Conservation (phyloP, 2,888 invertebrate species). For the Chaetogeoica ovagalla region DNA sequence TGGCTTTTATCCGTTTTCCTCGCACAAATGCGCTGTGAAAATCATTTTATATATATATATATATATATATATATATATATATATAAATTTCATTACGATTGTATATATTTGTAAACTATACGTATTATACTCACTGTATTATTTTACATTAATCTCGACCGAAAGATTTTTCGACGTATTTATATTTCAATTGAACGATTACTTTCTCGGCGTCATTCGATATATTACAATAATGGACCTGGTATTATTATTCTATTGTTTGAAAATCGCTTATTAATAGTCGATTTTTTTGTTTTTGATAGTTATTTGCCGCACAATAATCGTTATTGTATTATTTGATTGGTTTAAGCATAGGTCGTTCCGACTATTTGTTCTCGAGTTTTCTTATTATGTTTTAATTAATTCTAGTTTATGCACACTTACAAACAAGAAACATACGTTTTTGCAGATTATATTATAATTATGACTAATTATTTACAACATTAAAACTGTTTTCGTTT, state of each 20-base stretch:
- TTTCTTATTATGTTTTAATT: conserved; percentile 5
- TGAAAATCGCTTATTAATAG: too few relatives aligned
- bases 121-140: too few relatives aligned
- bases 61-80: too few relatives aligned
- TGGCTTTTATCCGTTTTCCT: too few relatives aligned
- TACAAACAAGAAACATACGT: background rate
- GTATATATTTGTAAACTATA: too few relatives aligned
- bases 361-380: background rate
- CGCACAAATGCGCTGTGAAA: too few relatives aligned
- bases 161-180: conserved; percentile 2
- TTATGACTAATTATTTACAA: too few relatives aligned
- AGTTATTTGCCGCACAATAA: background rate
- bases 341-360: conserved; percentile 10
- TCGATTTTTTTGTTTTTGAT: background rate
- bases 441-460: conserved; percentile 5
- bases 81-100: too few relatives aligned
- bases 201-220: conserved; percentile 12
- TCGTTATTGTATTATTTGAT: too few relatives aligned
- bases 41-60: too few relatives aligned
- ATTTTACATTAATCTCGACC: background rate
- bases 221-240: background rate
- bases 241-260: background rate
- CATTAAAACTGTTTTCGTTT: too few relatives aligned
- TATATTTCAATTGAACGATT: background rate
- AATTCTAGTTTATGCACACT: background rate